These are phyloP conservation scores for Rhabdornis inornatus DNA, from an alignment of 2,113 vertebrate genomes.

Conservation along the genomic window DNA sequence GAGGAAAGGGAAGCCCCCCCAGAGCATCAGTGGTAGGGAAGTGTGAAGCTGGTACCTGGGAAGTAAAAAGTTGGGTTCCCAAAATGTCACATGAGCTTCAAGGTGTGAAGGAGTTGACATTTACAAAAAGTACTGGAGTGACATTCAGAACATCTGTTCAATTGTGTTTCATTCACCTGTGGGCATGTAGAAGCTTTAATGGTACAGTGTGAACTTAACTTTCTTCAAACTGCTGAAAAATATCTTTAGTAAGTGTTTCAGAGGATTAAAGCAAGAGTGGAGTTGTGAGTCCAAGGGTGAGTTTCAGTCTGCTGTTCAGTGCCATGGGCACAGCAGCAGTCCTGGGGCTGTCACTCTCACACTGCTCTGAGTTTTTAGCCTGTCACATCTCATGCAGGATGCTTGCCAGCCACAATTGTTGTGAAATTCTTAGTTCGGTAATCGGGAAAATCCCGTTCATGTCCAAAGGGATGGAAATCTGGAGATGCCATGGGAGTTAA, in stretches of 20 bases:
- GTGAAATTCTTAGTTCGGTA: neutral
- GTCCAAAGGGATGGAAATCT: neutral
- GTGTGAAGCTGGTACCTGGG: neutral
- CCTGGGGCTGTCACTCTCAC: neutral
- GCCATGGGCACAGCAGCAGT: neutral
- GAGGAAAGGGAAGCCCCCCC: neutral
- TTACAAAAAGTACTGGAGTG: neutral
- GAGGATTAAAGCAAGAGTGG: neutral
- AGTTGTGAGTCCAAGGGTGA: neutral
- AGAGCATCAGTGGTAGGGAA: neutral
- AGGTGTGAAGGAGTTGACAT: neutral
- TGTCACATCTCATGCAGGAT: neutral
- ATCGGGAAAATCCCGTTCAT: fast-evolving
- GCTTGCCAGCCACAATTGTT: neutral
- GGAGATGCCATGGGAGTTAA: neutral
- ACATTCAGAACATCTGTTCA: neutral
- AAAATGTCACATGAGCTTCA: neutral
- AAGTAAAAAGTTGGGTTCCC: neutral
- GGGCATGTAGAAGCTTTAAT: neutral
- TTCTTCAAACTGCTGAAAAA: neutral
- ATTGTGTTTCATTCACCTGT: neutral
- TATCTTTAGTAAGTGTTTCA: neutral
- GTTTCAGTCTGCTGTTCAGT: neutral
- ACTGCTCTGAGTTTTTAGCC: neutral
- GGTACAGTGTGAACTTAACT: neutral